A percentile compares a stretch with the other conserved stretches of the same genome.
Conservation (phyloP, 2,113 vertebrate species). For the Esox niger region DNA sequence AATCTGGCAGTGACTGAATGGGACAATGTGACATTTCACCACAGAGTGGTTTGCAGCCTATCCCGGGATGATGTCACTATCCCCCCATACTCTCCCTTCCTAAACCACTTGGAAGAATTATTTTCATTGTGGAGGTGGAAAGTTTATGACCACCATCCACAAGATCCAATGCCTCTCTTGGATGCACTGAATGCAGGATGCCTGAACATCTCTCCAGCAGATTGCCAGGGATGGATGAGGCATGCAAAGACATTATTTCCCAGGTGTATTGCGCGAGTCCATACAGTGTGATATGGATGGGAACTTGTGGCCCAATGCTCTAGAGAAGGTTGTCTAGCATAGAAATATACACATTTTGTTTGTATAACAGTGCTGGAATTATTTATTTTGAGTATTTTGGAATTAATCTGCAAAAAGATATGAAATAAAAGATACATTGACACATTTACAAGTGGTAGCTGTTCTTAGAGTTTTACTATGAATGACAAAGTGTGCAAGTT, state of each 20-base stretch:
- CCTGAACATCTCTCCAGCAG: not conserved
- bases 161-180: not conserved
- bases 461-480: too few species aligned
- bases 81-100: constrained; percentile 1
- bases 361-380: too few species aligned
- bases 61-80: constrained; percentile 6
- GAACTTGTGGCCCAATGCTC: too few species aligned
- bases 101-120: constrained; percentile 3
- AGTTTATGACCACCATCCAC: constrained; percentile 7
- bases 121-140: constrained; percentile 7
- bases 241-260: not conserved
- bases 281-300: too few species aligned
- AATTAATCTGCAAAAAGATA: too few species aligned
- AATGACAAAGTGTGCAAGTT: too few species aligned
- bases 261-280: too few species aligned
- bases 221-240: constrained; percentile 1
- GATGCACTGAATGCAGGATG: not conserved
- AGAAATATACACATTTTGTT: too few species aligned
- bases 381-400: too few species aligned
- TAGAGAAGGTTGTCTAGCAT: too few species aligned
- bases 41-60: constrained; percentile 8
- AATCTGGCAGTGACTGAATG: constrained; percentile 14
- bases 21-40: constrained; percentile 19
- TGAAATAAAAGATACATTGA: too few species aligned
- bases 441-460: too few species aligned